Conservation (phyloP, 2,888 invertebrate genomes). For the Lepidochrysops patricia region DNA sequence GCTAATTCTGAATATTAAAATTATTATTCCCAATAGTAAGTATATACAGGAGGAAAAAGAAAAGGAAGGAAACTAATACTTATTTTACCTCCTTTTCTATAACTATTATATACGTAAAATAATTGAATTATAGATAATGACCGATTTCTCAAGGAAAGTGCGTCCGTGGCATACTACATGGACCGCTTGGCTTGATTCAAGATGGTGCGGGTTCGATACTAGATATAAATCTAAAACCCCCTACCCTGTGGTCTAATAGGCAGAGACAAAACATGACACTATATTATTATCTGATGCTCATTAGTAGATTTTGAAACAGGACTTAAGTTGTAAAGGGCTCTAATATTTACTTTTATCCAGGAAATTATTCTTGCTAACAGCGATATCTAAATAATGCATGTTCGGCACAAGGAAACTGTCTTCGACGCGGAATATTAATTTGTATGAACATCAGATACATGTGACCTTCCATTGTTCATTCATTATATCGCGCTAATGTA, state of each 20-base stretch:
- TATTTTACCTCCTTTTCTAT: not conserved
- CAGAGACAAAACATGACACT: no score
- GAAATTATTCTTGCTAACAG: not conserved
- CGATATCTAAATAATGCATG: constrained; percentile 12
- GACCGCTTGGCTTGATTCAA: not conserved
- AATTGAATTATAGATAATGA: not conserved
- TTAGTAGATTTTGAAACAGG: no score
- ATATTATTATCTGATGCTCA: no score
- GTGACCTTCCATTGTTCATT: constrained; percentile 66
- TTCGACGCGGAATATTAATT: constrained; percentile 36
- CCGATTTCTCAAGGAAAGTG: not conserved
- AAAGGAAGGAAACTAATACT: not conserved
- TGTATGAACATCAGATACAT: constrained; percentile 43
- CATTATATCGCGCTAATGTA: constrained; percentile 50
- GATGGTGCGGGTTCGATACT: not conserved
- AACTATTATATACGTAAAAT: not conserved
- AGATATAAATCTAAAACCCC: no score
- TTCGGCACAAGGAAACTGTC: constrained; percentile 23
- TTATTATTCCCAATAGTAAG: not conserved
- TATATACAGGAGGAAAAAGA: not conserved
- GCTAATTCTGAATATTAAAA: not conserved
- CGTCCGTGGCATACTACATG: not conserved
- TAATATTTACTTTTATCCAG: not conserved
- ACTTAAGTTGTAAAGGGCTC: not conserved
- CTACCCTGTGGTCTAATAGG: no score